These are phyloP conservation scores for Corvus hawaiiensis DNA, from an alignment of 2,113 vertebrate species.

Conservation along the genomic window DNA sequence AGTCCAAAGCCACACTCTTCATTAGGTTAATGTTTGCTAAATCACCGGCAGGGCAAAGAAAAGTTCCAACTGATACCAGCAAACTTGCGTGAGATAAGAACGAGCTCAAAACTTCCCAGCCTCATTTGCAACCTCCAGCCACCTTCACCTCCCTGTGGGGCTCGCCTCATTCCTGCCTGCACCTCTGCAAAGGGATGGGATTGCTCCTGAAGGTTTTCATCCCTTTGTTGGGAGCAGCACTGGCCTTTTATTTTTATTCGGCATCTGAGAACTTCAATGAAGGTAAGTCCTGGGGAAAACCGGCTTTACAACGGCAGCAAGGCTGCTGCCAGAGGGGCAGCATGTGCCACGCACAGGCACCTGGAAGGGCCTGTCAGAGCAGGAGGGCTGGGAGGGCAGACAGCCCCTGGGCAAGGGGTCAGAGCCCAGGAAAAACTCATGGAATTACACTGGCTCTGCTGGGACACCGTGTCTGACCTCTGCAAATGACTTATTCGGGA, in stretches of 20 bases:
- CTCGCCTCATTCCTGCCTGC: neutral
- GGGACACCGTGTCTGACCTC: fast-evolving
- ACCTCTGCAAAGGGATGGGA: constrained; percentile 43
- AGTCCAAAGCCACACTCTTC: neutral
- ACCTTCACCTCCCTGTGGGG: fast-evolving
- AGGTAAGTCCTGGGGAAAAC: constrained; percentile 44
- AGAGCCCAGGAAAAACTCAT: neutral
- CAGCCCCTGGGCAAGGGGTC: neutral
- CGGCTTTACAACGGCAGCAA: fast-evolving
- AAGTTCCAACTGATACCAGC: neutral
- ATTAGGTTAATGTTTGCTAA: constrained; percentile 19
- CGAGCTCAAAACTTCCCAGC: neutral
- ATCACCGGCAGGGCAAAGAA: neutral
- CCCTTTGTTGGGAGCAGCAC: constrained; percentile 48
- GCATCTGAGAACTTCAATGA: constrained; percentile 54
- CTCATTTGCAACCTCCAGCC: neutral
- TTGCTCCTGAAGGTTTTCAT: constrained; percentile 61
- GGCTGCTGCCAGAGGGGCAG: neutral
- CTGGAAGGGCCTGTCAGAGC: fast-evolving
- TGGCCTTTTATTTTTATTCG: constrained; percentile 72
- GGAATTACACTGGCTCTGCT: neutral
- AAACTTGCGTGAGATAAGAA: neutral
- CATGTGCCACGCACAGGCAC: fast-evolving
- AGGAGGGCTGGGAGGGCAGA: neutral
- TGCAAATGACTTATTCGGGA: neutral